Conservation (phyloP, 2,113 vertebrate genomes). For the Dicentrarchus labrax region DNA sequence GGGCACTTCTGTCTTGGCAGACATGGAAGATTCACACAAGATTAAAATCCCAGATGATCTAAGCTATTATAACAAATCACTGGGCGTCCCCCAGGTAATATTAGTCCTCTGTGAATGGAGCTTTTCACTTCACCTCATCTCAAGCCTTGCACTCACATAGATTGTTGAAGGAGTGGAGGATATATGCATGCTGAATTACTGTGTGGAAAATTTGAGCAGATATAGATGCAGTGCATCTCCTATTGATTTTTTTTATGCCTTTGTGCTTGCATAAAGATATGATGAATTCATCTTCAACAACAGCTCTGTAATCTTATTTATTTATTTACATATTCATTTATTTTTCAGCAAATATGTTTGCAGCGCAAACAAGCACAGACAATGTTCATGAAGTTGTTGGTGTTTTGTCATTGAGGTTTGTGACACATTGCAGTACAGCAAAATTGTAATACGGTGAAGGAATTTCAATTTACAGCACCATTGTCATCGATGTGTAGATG, state of each 20-base stretch:
- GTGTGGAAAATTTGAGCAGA: conserved; percentile 4
- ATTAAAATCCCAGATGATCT: conserved; percentile 43
- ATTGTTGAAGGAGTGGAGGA: conserved; percentile 20
- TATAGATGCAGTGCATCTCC: conserved; percentile 1
- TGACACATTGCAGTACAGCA: background rate
- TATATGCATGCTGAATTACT: conserved; percentile 11
- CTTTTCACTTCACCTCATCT: conserved; percentile 37
- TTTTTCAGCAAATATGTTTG: conserved; percentile 2
- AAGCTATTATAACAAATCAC: conserved; percentile 59
- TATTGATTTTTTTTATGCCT: conserved; percentile 24
- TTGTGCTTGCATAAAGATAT: conserved; percentile 20
- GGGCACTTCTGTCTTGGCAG: conserved; percentile 29
- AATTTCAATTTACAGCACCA: conserved; percentile 9
- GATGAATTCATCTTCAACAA: background rate
- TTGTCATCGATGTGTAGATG: background rate
- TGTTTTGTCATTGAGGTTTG: background rate
- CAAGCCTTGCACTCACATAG: conserved; percentile 11
- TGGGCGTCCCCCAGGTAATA: conserved; percentile 26
- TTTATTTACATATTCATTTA: conserved; percentile 2
- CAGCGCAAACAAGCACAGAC: background rate
- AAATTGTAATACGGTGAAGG: background rate
- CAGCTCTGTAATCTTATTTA: background rate
- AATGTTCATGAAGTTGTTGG: background rate
- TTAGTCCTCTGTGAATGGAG: conserved; percentile 31
- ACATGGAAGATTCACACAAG: conserved; percentile 42